These are phyloP conservation scores for Aldabrachelys gigantea DNA, from an alignment of 2,113 vertebrate species.

Conservation along the genomic window DNA sequence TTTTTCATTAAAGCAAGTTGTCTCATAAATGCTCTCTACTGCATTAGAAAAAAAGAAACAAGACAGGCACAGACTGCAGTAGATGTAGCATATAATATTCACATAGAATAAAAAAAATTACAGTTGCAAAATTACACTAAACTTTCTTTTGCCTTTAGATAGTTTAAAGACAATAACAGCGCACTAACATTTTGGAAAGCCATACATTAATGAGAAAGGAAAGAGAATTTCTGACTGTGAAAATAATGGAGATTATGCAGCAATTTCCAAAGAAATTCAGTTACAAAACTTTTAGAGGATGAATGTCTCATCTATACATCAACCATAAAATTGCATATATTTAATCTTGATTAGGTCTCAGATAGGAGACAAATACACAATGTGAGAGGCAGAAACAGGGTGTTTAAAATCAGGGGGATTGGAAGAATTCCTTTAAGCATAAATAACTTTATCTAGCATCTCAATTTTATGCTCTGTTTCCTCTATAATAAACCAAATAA, in stretches of 20 bases:
- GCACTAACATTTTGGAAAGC: fast-evolving
- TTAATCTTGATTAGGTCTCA: neutral
- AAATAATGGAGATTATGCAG: fast-evolving
- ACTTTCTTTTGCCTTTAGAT: neutral
- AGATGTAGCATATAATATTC: neutral
- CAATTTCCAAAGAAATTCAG: neutral
- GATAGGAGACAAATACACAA: fast-evolving
- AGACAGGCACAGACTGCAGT: neutral
- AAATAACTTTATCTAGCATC: neutral
- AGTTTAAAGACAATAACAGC: neutral
- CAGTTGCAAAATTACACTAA: neutral
- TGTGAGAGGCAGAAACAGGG: neutral
- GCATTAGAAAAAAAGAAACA: fast-evolving
- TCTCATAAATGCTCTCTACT: neutral
- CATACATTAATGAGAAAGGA: neutral
- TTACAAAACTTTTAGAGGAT: neutral
- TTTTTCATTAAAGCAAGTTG: neutral
- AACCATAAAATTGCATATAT: neutral
- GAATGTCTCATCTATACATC: neutral
- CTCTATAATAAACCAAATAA: neutral
- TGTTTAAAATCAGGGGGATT: neutral
- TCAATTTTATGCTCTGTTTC: neutral
- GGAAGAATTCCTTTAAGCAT: neutral
- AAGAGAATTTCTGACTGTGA: neutral
- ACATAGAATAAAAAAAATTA: neutral